These are phyloP conservation scores for Hapalemur alaotrensis DNA, from an alignment of 2,797 vertebrate species.

Conservation along the genomic window DNA sequence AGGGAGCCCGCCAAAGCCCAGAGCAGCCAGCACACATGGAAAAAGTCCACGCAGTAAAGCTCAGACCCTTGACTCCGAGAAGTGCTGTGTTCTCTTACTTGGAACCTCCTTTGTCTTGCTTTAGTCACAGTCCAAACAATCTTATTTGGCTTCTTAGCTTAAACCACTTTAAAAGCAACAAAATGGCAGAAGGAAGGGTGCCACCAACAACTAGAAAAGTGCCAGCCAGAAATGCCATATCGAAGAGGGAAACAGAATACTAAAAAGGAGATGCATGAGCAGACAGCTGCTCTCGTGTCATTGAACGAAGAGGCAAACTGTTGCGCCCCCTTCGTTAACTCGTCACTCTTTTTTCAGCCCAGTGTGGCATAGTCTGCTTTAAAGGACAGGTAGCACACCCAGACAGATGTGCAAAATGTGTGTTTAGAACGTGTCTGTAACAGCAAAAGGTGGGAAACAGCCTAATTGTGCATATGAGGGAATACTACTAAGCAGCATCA, in stretches of 20 bases:
- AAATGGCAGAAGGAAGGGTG: not conserved
- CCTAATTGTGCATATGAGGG: not conserved
- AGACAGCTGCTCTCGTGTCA: not conserved
- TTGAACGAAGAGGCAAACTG: not conserved
- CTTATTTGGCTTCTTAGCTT: not conserved
- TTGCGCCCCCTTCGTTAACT: not conserved
- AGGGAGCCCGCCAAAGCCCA: accelerated
- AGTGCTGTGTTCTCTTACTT: not conserved
- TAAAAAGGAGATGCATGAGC: not conserved
- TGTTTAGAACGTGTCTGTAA: not conserved
- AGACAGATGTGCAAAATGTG: not conserved
- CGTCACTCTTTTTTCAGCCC: not conserved
- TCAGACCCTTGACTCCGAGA: not conserved
- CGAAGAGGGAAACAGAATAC: not conserved
- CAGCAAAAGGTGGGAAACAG: not conserved
- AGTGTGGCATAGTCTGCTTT: not conserved
- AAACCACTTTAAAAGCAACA: not conserved
- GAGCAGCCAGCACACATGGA: not conserved
- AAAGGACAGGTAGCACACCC: not conserved
- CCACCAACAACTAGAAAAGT: not conserved
- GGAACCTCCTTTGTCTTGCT: not conserved
- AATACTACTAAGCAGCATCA: not conserved
- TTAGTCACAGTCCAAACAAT: not conserved
- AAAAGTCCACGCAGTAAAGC: not conserved
- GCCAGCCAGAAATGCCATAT: not conserved